Base-by-base conservation (phyloP, 2,113 vertebrate genomes). In the Epinephelus fuscoguttatus region DNA sequence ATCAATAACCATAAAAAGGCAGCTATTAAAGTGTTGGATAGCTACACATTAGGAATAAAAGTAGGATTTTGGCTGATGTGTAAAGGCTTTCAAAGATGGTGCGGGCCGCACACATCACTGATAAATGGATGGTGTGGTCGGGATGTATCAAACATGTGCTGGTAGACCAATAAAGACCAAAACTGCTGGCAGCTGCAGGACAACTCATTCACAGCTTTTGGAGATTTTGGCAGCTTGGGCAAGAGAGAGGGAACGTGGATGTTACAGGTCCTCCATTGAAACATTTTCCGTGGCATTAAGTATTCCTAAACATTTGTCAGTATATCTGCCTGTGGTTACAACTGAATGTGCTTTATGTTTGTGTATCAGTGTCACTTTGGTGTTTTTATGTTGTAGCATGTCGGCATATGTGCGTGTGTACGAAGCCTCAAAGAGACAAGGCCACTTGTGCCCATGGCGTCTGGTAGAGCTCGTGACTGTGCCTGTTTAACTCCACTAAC, bases 401-500 rank as follows among this genome's bases (percentile, higher is more conserved):
- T 78, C 45, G 2, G 64, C 71, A 85, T 77, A 74, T 88, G 77
- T 91, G 90, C 78, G 83, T 93, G 89, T 91, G 81, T 91, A 75
- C 49, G 59, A 77, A 91, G 85, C 87, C 84, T 89, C 75, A 89
- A 80, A 84, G 78, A 93, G 90, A 86, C 87, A 80, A 87, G 87
- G 83, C 82, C 90, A 84, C 86, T 93, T 78, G 93, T 93, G 94
- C 94, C 91, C 73, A 70, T 94, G 93, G 94, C 91, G 88, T 94
- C 89, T 93, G 91, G 70, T 85, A 60, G 89, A 90, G 93, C 92
- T 94, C 93, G 93, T 95, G 95, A 95, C 94, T 93, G 94, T 30
- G 93, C 69, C 94, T 94, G 92, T 93, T 95, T 95, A 95, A 93
- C 92, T 95, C 92, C 69, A 62, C 94, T 88, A 93, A 90, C 92